Evolutionary conservation across 2,797 vertebrate species (phyloP).

Genomic region (Crypturellus tataupa): DNA sequence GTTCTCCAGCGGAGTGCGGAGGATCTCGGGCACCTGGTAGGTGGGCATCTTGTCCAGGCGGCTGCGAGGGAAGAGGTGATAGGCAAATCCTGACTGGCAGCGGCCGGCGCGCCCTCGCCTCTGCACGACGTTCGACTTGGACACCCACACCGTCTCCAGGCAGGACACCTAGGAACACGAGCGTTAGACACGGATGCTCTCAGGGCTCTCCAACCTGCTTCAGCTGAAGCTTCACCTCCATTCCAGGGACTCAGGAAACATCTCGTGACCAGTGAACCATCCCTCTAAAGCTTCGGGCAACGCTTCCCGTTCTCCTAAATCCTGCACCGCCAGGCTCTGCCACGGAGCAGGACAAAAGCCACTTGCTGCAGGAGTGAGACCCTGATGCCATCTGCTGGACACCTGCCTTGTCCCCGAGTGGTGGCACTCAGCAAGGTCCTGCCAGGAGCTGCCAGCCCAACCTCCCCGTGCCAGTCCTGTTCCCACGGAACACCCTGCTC

Average conservation of each 20-base stretch:
- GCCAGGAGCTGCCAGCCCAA: not conserved
- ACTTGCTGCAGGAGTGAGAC: not conserved
- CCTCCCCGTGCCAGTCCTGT: not conserved
- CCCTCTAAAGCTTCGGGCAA: not conserved
- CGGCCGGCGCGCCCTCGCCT: slow-evolving; percentile 93
- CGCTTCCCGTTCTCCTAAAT: not conserved
- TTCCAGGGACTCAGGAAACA: too few species aligned
- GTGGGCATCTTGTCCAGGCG: slow-evolving; percentile 88
- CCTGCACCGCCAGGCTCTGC: rapidly evolving
- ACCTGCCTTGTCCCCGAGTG: not conserved
- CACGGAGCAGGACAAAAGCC: not conserved
- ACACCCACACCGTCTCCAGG: slow-evolving; percentile 95
- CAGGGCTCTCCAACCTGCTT: rapidly evolving
- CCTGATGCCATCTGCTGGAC: slow-evolving; percentile 58
- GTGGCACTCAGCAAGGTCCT: rapidly evolving
- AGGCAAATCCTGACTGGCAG: slow-evolving; percentile 93
- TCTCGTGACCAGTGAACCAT: rapidly evolving
- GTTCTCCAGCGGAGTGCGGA: slow-evolving; percentile 95
- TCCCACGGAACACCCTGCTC: not conserved
- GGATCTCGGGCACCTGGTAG: slow-evolving; percentile 94
- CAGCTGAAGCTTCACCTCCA: not conserved
- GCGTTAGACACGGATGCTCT: rapidly evolving
- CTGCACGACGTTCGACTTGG: slow-evolving; percentile 93
- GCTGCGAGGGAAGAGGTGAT: slow-evolving; percentile 91
- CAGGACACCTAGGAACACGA: slow-evolving; percentile 88